A percentile compares a stretch with the other conserved stretches of the same genome.
Conservation (phyloP, 2,113 vertebrate species). For the Mesembrinibis cayennensis region DNA sequence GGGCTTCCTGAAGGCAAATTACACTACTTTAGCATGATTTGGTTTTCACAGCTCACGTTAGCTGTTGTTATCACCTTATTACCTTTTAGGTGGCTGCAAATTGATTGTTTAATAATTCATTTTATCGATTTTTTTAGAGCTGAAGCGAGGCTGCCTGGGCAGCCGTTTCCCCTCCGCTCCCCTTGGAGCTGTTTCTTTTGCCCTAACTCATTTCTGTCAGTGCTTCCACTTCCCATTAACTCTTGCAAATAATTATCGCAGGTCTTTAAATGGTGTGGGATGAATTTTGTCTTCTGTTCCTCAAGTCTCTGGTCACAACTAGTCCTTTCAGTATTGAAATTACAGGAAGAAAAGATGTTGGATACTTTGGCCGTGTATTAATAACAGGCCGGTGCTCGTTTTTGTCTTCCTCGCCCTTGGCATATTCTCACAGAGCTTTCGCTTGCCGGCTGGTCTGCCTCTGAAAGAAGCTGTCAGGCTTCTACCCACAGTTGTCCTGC, state of each 20-base stretch:
- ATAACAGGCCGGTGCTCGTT: fast-evolving
- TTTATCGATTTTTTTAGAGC: neutral
- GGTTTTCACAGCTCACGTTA: neutral
- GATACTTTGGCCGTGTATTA: no score
- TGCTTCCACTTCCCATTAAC: neutral
- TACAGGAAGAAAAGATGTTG: neutral
- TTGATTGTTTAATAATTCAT: neutral
- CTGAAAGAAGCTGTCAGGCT: neutral
- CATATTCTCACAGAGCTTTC: neutral
- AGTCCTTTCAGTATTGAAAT: neutral
- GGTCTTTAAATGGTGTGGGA: fast-evolving
- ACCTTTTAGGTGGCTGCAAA: neutral
- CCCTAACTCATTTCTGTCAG: neutral
- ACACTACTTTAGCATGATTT: neutral
- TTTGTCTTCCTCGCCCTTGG: neutral
- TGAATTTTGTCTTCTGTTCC: neutral
- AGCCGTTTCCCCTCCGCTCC: neutral
- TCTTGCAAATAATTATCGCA: neutral
- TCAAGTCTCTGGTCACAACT: neutral
- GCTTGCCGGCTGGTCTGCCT: neutral
- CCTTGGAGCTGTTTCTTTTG: neutral
- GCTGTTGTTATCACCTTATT: neutral
- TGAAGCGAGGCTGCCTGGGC: neutral
- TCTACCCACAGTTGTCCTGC: neutral
- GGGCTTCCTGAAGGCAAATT: neutral